A percentile compares a stretch with the other conserved stretches of the same genome.
Conservation (phyloP, 2,113 vertebrate species). For the Blennius ocellaris region DNA sequence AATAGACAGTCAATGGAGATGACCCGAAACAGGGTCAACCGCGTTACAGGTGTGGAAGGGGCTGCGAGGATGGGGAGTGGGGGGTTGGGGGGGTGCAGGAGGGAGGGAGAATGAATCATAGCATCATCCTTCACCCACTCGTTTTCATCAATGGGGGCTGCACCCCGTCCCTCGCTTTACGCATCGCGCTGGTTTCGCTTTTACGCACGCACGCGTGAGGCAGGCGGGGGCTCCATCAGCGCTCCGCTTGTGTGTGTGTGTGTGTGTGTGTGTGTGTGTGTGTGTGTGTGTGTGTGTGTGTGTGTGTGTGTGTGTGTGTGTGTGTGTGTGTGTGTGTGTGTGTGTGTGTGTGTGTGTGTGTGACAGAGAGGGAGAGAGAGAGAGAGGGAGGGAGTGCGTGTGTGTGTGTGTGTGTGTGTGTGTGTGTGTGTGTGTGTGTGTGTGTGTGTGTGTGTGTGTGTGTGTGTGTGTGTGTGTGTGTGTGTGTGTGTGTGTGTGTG, state of each 20-base stretch:
- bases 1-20: conserved; percentile 28
- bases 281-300: conserved; percentile 2
- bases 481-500: not conserved
- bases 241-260: too few species aligned
- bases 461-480: too few species aligned
- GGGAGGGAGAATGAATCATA: conserved; percentile 71
- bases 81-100: not conserved
- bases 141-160: conserved; percentile 67
- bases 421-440: too few species aligned
- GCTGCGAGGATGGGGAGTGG: conserved; percentile 71
- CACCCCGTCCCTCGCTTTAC: conserved; percentile 48
- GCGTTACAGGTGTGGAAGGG: conserved; percentile 71
- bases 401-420: too few species aligned
- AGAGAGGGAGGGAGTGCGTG: too few species aligned
- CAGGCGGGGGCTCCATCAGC: too few species aligned
- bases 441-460: not conserved
- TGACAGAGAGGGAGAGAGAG: too few species aligned
- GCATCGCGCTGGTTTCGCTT: conserved; percentile 23
- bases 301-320: too few species aligned
- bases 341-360: conserved; percentile 10
- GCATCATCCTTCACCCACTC: conserved; percentile 53
- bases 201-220: conserved; percentile 47
- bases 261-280: conserved; percentile 2
- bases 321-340: too few species aligned
- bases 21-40: conserved; percentile 68